Percentiles rank a stretch among this genome's conserved stretches.
These are phyloP conservation scores for Papilio gigon DNA, from an alignment of 2,888 invertebrate genomes.

Conservation along the genomic window DNA sequence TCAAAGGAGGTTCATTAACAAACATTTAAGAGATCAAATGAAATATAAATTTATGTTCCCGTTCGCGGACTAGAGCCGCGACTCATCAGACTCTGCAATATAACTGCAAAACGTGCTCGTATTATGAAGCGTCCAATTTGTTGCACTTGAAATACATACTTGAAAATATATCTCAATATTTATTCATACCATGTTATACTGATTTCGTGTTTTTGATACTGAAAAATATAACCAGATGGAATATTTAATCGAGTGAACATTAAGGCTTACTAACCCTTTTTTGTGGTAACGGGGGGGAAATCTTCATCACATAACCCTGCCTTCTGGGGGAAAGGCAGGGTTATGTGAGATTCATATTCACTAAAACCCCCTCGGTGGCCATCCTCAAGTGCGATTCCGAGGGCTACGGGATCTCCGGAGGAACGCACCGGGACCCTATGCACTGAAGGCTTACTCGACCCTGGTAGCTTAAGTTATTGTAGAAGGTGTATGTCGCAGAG, in stretches of 20 bases:
- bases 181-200: neutral
- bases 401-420: too few relatives aligned
- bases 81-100: neutral
- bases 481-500: too few relatives aligned
- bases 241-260: neutral
- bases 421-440: too few relatives aligned
- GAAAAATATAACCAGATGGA: neutral
- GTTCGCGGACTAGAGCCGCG: slow-evolving; percentile 2
- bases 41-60: slow-evolving; percentile 26
- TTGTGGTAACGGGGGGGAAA: too few relatives aligned
- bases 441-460: too few relatives aligned
- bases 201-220: neutral
- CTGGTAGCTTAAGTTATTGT: too few relatives aligned
- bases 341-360: too few relatives aligned
- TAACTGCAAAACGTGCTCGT: neutral
- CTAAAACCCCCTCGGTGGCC: too few relatives aligned
- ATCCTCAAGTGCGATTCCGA: too few relatives aligned
- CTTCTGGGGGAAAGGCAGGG: too few relatives aligned
- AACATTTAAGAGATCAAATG: slow-evolving; percentile 22
- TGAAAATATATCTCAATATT: neutral
- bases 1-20: slow-evolving; percentile 10
- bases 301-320: too few relatives aligned
- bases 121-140: neutral
- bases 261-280: too few relatives aligned
- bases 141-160: neutral